A percentile compares a stretch with the other conserved stretches of the same genome.
Conservation (phyloP, 2,797 vertebrate species). For the Spinibarbus caldwelli region DNA sequence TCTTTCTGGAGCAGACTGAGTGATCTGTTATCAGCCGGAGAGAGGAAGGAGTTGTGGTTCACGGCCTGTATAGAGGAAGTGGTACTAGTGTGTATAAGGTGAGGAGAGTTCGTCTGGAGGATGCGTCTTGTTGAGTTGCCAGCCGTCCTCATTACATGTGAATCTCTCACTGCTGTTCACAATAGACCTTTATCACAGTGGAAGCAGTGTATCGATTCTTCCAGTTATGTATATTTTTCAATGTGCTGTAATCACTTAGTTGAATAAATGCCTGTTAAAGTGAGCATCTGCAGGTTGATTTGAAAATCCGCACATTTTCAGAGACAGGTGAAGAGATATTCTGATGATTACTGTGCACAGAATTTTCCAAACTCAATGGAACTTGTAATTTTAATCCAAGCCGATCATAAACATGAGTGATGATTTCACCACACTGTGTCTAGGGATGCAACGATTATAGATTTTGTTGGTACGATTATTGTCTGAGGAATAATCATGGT, state of each 20-base stretch:
- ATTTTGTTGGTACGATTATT: too few species aligned
- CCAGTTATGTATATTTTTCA: neutral
- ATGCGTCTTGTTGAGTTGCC: neutral
- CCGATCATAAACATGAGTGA: neutral
- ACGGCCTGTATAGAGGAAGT: conserved; percentile 30
- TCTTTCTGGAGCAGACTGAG: neutral
- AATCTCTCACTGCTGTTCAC: neutral
- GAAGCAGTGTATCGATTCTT: neutral
- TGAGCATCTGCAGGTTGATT: neutral
- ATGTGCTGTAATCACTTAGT: neutral
- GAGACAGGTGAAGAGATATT: neutral
- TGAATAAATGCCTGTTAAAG: neutral
- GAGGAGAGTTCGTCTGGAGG: conserved; percentile 1
- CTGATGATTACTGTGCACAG: neutral
- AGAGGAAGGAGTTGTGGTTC: conserved; percentile 27
- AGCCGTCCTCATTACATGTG: conserved; percentile 4
- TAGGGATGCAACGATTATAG: too few species aligned
- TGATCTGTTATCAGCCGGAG: conserved; percentile 46
- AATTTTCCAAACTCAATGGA: neutral
- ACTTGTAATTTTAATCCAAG: neutral
- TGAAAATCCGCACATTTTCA: neutral
- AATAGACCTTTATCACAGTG: neutral
- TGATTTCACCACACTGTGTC: neutral
- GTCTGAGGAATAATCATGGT: too few species aligned
- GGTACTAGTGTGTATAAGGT: conserved; percentile 53